Evolutionary conservation across 2,888 invertebrate genomes (phyloP).

Genomic region (Temnothorax rugatulus): DNA sequence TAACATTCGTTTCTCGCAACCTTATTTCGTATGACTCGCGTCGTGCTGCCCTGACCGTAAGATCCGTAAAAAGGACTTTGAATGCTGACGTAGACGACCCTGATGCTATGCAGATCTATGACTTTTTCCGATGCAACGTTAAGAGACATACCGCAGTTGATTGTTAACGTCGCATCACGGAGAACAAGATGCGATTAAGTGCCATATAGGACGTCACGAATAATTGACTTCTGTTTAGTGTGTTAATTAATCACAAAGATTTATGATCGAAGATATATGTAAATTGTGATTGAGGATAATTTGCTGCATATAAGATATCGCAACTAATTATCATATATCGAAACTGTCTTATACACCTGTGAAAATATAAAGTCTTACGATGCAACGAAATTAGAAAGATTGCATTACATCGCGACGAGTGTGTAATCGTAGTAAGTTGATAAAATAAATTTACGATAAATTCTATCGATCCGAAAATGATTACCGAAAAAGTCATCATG

Average conservation of each 20-base stretch:
- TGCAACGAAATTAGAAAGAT: neutral
- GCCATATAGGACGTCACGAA: too few species aligned
- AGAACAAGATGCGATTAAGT: neutral
- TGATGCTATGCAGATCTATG: conserved; percentile 9
- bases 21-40: conserved; percentile 38
- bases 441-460: conserved; percentile 32
- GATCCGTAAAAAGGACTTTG: neutral
- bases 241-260: neutral
- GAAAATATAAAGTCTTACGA: neutral
- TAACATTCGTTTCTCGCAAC: conserved; percentile 46
- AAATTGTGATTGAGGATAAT: neutral
- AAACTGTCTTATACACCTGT: neutral
- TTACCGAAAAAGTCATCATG: neutral
- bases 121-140: neutral
- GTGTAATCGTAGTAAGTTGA: neutral
- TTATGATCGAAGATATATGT: conserved; percentile 41
- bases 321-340: neutral
- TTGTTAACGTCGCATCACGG: neutral
- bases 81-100: neutral
- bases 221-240: neutral
- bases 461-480: neutral
- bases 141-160: neutral
- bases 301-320: neutral
- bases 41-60: conserved; percentile 52
- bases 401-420: neutral